Conservation (phyloP, 2,113 vertebrate species). For the Solea solea region DNA sequence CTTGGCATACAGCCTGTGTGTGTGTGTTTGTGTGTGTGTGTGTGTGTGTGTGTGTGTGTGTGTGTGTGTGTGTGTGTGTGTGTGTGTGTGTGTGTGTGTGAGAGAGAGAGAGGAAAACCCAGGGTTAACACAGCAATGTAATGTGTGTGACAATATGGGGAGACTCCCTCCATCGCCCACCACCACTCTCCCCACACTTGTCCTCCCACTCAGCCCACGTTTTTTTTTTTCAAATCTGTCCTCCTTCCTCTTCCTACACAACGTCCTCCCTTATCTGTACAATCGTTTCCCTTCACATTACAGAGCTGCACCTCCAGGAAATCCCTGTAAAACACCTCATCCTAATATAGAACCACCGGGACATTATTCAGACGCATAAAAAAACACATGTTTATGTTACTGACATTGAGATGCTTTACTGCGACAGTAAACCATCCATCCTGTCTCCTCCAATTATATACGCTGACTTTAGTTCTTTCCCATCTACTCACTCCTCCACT, state of each 20-base stretch:
- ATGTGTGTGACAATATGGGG: conserved; percentile 49
- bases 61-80: conserved; percentile 17
- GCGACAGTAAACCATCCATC: background rate
- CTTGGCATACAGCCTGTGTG: conserved; percentile 37
- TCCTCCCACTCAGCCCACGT: conserved; percentile 24
- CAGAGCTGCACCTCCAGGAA: background rate
- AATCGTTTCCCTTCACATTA: background rate
- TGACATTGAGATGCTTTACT: background rate
- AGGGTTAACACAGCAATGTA: conserved; percentile 44
- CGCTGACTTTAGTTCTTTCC: background rate
- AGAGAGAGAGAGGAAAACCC: background rate
- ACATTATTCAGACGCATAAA: background rate
- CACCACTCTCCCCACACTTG: background rate
- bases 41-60: conserved; percentile 14
- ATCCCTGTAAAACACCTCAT: background rate
- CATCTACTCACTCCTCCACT: conserved; percentile 16
- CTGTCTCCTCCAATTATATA: background rate
- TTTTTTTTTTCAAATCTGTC: conserved; percentile 12
- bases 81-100: conserved; percentile 17
- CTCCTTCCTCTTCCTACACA: conserved; percentile 20
- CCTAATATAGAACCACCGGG: background rate
- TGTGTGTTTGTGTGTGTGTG: conserved; percentile 21
- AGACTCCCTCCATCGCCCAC: conserved; percentile 18
- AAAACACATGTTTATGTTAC: background rate
- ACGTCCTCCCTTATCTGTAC: background rate